Evolutionary conservation across 2,888 invertebrate genomes (phyloP).

Genomic region (Dorcus parallelipipedus): DNA sequence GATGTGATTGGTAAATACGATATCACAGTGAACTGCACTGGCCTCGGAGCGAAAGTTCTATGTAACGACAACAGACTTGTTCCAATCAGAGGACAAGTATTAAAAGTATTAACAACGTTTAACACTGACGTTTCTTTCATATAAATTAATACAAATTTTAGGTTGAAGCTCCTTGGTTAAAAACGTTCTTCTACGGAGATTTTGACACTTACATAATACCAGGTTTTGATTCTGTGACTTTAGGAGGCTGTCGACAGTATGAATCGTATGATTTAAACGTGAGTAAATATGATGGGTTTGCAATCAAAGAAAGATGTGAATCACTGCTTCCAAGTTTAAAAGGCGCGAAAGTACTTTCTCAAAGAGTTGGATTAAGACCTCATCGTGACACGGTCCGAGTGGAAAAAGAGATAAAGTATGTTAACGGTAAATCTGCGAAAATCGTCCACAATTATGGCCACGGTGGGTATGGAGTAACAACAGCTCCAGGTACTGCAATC

Average conservation of each 20-base stretch:
- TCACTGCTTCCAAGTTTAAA: conserved; percentile 69
- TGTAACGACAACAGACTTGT: conserved; percentile 73
- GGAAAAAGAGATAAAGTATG: conserved; percentile 56
- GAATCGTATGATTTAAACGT: conserved; percentile 68
- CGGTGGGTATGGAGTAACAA: conserved; percentile 88
- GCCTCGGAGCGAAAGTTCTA: conserved; percentile 75
- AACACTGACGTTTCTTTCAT: neutral
- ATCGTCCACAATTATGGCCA: conserved; percentile 94
- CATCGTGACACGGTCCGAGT: conserved; percentile 72
- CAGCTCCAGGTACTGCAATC: conserved; percentile 82
- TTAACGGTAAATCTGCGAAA: conserved; percentile 52
- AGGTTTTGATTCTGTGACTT: conserved; percentile 66
- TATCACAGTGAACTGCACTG: conserved; percentile 81
- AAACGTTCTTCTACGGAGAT: conserved; percentile 83
- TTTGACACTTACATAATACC: conserved; percentile 85
- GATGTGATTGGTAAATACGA: conserved; percentile 62
- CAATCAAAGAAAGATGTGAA: conserved; percentile 76
- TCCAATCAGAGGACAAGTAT: conserved; percentile 80
- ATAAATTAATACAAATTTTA: conserved; percentile 31
- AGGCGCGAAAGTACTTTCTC: conserved; percentile 56
- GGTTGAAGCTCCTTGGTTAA: conserved; percentile 85
- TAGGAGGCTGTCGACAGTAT: conserved; percentile 84
- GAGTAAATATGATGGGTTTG: conserved; percentile 68
- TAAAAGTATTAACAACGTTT: conserved; percentile 55
- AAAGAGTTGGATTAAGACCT: conserved; percentile 80